Evolutionary conservation across 2,888 invertebrate genomes (phyloP), one percentile per base, ranked within the genome.

Genomic region (Plebejus argus): DNA sequence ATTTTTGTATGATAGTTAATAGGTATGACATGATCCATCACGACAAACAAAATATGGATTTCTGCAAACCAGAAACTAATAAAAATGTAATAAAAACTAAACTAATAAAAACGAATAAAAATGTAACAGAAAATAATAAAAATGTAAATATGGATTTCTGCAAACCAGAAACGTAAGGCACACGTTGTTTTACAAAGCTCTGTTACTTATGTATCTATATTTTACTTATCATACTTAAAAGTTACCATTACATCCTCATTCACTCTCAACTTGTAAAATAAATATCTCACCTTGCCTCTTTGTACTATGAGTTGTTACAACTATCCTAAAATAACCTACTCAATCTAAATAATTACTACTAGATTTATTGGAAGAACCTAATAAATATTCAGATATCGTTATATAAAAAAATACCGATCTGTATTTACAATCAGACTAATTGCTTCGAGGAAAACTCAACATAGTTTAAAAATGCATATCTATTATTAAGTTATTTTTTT

Each of bases 401-500:
- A 20, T 12, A 23, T 61, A 10, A 23, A 61, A 58, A 20, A 61
- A 66, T 28, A 66, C 66, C 15, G 15, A 28, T 28, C 66, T 66
- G 28, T 66, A 33, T 66, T 33, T 66, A 28, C 28, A 33, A 33
- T 15, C 2, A 15, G 28, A 66, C 66, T 66, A 28, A 66, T 66
- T 33, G 66, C 66, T 33, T 66, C 1, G 15, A 28, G 66, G 66
- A 66, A 66, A 66, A 66, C 66, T 33, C 66, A 33, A 66, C 66
- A 33, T 66, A 66, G 18, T 33, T 66, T 66, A 28, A 66, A 10
- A 66, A 28, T 28, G 66, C 66, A 10, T 39, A 18, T 66, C 66
- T 28, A 66, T 15, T 28, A 66, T 66, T 53, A 28, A 20, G 72
- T 74, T 53, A 82, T 75, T 83, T 84, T 76, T 80, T 81, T 7